phyloP scores from a whole-genome alignment of 2,797 vertebrate genomes.

The Diplodus puntazzo region DNA sequence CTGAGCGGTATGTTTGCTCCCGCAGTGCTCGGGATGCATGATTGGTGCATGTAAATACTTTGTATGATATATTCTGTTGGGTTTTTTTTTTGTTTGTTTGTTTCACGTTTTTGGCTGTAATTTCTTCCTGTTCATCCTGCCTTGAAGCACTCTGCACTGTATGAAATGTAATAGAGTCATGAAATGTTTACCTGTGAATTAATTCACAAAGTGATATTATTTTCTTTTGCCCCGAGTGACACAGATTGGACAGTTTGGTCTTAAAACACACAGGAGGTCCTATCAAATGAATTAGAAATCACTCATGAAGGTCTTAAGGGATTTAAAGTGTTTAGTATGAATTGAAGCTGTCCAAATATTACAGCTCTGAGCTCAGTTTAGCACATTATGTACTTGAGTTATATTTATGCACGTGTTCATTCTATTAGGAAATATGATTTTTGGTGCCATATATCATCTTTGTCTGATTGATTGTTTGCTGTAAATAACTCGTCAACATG shows the following conservation, averaged over 20 bases:
- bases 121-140: constrained; percentile 41
- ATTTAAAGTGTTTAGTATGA: constrained; percentile 35
- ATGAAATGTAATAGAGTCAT: constrained; percentile 36
- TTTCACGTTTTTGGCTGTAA: constrained; percentile 20
- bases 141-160: constrained; percentile 55
- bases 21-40: constrained; percentile 15
- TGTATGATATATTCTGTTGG: constrained; percentile 44
- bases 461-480: constrained; percentile 26
- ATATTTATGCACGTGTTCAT: constrained; percentile 54
- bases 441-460: constrained; percentile 22
- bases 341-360: constrained; percentile 31
- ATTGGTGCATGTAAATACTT: constrained; percentile 66
- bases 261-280: constrained; percentile 7
- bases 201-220: constrained; percentile 22
- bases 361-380: constrained; percentile 22
- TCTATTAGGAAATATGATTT: constrained; percentile 5
- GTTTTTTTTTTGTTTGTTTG: neutral
- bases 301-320: constrained; percentile 1
- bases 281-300: neutral
- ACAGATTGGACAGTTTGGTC: constrained; percentile 8
- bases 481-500: constrained; percentile 45
- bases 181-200: constrained; percentile 30
- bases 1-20: constrained; percentile 17
- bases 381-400: constrained; percentile 38
- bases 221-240: constrained; percentile 17